These are phyloP conservation scores for Chloropsis hardwickii DNA, from an alignment of 2,113 vertebrate genomes.

Conservation along the genomic window DNA sequence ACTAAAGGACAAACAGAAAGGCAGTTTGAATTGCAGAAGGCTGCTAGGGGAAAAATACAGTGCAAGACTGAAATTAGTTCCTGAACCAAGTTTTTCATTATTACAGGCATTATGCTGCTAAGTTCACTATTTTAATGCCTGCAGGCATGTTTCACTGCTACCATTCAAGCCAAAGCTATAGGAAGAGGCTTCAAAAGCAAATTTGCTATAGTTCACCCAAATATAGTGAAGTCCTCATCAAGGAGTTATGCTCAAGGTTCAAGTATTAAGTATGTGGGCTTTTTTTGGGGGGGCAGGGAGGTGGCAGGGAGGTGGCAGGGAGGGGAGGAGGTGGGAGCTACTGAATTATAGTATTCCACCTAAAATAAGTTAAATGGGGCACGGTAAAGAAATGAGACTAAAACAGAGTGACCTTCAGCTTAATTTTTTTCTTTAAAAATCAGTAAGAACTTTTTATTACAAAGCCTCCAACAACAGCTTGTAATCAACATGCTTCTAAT, in stretches of 20 bases:
- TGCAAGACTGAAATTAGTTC: background rate
- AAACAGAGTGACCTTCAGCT: background rate
- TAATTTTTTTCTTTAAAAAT: background rate
- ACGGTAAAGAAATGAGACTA: background rate
- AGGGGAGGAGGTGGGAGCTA: background rate
- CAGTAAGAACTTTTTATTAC: background rate
- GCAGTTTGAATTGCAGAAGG: background rate
- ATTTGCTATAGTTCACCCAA: background rate
- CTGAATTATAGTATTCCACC: background rate
- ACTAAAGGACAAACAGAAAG: background rate
- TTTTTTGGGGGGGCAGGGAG: background rate
- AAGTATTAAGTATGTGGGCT: background rate
- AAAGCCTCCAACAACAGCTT: background rate
- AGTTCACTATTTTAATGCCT: background rate
- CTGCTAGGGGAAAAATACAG: background rate
- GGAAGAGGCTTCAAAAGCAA: background rate
- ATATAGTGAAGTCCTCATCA: background rate
- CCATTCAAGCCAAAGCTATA: background rate
- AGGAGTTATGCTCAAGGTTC: background rate
- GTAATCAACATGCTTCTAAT: background rate
- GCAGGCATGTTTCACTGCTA: background rate
- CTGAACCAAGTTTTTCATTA: background rate
- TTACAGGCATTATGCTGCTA: background rate
- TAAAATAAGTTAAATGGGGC: background rate
- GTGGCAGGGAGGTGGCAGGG: too few relatives aligned